Evolutionary conservation across 2,888 invertebrate genomes (phyloP).

Genomic region (Noctua janthe): DNA sequence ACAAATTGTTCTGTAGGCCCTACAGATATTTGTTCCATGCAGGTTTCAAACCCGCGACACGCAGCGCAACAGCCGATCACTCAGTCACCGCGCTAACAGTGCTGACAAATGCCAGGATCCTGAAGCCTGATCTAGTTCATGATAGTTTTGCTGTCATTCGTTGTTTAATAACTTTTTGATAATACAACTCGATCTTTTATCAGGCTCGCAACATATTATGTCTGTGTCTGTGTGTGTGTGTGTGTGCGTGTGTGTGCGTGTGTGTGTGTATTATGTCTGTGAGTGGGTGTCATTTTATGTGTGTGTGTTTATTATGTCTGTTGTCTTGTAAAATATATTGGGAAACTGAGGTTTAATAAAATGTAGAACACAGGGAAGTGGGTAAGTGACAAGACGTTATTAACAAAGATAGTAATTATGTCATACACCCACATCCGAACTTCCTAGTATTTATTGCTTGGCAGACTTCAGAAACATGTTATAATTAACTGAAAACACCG

Average conservation of each 20-base stretch:
- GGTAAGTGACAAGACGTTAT: background rate
- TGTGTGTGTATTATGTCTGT: too few species aligned
- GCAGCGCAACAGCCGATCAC: too few species aligned
- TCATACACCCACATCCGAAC: background rate
- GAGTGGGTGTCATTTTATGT: too few species aligned
- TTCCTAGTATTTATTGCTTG: background rate
- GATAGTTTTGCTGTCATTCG: background rate
- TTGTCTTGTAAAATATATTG: background rate
- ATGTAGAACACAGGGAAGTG: background rate
- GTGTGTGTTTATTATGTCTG: too few species aligned
- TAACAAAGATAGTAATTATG: background rate
- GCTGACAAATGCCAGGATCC: background rate
- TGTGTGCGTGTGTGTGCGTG: too few species aligned
- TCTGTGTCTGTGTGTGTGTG: too few species aligned
- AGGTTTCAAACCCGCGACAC: too few species aligned
- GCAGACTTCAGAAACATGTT: background rate
- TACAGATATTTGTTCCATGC: too few species aligned
- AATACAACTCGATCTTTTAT: too few species aligned
- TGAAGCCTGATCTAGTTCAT: background rate
- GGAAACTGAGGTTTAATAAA: background rate
- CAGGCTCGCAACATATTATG: too few species aligned
- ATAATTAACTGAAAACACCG: constrained; percentile 1
- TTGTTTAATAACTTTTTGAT: background rate
- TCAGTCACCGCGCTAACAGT: background rate
- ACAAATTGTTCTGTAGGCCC: too few species aligned